phyloP scores from a whole-genome alignment of 2,797 vertebrate species.

The Argyrosomus regius region DNA sequence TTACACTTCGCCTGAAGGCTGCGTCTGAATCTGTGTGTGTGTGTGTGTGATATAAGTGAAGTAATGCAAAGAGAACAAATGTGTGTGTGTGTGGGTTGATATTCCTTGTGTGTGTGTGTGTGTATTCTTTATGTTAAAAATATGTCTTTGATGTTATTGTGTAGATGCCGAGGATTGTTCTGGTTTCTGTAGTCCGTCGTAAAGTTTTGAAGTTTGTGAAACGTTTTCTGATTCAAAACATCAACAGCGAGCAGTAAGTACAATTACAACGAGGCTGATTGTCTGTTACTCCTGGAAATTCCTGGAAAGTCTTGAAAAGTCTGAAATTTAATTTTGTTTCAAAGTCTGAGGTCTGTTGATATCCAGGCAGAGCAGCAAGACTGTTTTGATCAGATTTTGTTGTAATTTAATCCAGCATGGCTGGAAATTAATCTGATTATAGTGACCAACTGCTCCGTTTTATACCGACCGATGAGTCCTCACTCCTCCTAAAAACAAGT shows the following conservation, averaged over 20 bases:
- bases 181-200: neutral
- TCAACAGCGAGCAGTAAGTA: neutral
- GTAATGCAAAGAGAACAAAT: neutral
- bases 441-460: too few relatives aligned
- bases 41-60: slow-evolving; percentile 20
- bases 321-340: too few relatives aligned
- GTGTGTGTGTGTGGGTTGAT: neutral
- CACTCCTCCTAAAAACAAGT: too few relatives aligned
- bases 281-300: neutral
- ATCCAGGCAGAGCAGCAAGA: too few relatives aligned
- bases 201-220: neutral
- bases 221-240: too few relatives aligned
- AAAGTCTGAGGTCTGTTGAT: too few relatives aligned
- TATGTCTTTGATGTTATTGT: neutral
- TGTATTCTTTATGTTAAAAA: neutral
- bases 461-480: too few relatives aligned
- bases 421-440: too few relatives aligned
- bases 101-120: neutral
- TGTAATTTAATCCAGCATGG: too few relatives aligned
- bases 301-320: neutral
- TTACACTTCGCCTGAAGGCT: slow-evolving; percentile 48
- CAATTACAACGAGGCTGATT: neutral
- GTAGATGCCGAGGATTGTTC: neutral
- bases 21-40: slow-evolving; percentile 20
- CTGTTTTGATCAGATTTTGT: too few relatives aligned